Evolutionary conservation across 1,140 invertebrate species (phyloP).

Genomic region (Sinella curviseta): DNA sequence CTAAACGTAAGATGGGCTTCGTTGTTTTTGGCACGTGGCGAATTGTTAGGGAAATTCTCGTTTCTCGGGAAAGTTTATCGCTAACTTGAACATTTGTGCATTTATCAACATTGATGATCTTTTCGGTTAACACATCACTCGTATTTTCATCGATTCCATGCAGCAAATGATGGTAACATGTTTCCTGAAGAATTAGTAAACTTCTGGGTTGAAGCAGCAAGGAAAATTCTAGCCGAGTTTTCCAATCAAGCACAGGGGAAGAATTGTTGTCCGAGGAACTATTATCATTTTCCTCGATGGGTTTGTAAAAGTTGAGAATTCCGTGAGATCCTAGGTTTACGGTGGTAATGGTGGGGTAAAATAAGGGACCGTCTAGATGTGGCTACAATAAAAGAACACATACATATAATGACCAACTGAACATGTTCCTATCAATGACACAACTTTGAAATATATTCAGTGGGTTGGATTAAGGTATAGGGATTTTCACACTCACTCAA

Average conservation of each 20-base stretch:
- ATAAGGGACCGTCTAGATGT: constrained; percentile 91
- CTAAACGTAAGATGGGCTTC: constrained; percentile 55
- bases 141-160: constrained; percentile 82
- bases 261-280: background rate
- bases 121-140: constrained; percentile 69
- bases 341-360: constrained; percentile 88
- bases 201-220: constrained; percentile 84
- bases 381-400: constrained; percentile 60
- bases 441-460: too few species aligned
- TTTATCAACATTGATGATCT: constrained; percentile 66
- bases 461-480: too few species aligned
- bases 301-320: constrained; percentile 79
- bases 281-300: constrained; percentile 40
- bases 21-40: constrained; percentile 87
- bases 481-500: too few species aligned
- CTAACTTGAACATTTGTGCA: constrained; percentile 52
- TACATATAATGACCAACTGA: background rate
- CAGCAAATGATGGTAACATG: constrained; percentile 80
- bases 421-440: too few species aligned
- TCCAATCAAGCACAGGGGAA: too few species aligned
- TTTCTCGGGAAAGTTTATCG: constrained; percentile 64
- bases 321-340: constrained; percentile 88
- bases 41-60: constrained; percentile 88
- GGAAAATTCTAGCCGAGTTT: constrained; percentile 52
- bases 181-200: constrained; percentile 79